Evolutionary conservation across 2,888 invertebrate genomes (phyloP), one percentile per base, ranked within the genome.

Genomic region (Panzeria rudis): DNA sequence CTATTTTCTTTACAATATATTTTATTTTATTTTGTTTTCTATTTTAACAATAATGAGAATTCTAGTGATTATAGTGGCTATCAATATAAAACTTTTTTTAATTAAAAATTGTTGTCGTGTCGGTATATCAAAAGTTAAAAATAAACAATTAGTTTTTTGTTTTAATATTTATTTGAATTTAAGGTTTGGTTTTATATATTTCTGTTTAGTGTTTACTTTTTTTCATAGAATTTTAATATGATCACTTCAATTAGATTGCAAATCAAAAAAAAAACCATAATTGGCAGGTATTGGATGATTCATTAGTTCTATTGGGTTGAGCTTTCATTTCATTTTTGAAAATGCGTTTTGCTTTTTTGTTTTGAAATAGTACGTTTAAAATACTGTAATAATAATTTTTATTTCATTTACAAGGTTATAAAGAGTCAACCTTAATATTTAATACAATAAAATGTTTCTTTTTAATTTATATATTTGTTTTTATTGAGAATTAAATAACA

Each of bases 1-100:
- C 17, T 56, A 7, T 35, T 11, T 23, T 7, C 25, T 44, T 32
- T 72, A 29, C 20, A 0, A 44, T 20, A 5, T 35, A 8, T 35
- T 52, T 38, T 38, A 25, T 44, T 75, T 29, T 6, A 32, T 25
- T 25, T 29, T 25, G 11, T 15, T 77, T 47, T 56, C n/a, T 20
- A n/a, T 32, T 52, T 0, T 38, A 61, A 81, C 50, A 73, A 73
- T 59, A n/a, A 73, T 75, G 38, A 20, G 20, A 8, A 73, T 61
- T 78, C 23, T 62, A 38, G 20, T 6, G 38, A 15, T 35, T 61
- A 15, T 29, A 64, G 23, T 61, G 56, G 59, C 50, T 35, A 32
- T 66, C 75, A 76, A 71, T 84, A 59, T 47, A 80, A 84, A 35
- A 77, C 66, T 23, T 50, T 38, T n/a, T 25, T 50, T 61, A 50